Base-by-base conservation (phyloP, 2,113 vertebrate genomes). In the Anhinga rufa region DNA sequence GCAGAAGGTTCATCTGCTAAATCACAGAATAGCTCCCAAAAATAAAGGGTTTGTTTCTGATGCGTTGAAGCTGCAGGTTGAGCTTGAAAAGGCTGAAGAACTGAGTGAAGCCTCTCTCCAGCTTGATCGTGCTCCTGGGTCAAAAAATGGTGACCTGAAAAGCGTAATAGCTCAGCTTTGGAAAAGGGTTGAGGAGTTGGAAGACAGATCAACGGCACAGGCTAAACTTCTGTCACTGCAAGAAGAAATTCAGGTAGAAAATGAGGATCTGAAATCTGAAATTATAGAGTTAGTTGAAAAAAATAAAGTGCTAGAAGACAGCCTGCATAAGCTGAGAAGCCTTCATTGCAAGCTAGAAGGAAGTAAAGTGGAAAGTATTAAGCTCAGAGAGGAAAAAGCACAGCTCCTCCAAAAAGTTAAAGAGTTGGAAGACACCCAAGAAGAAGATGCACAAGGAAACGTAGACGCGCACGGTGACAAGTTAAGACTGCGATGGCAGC, bases 131-230 rank as follows among this genome's bases (percentile, higher is more conserved):
- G 48, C 78, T 52, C 87, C 96, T 2, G 76, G 83, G 28, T 64
- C 86, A n/a, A 44, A 84, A 86, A 98, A 97, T 0, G 18, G 97
- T 40, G 97, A 98, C 62, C 96, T 99, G 18, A 97, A 94, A 8
- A 92, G 97, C 3, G 84, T 98, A 18, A 95, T 98, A 44, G 65
- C 93, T 26, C 95, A 98, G 49, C 98, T 99, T 38, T 97, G 98
- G 89, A 95, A 98, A 72, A 98, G 95, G 78, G 90, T 97, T 0
- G 81, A 96, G 36, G 96, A 98, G n/a, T 71, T 98, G 4, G 97
- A 98, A 62, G 97, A 86, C 36, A 93, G 96, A 57, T 84, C 97
- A 15, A 64, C 44, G 31, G 88, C 86, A 8, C 98, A 93, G 36
- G 65, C 57, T 24, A 86, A 97, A 12, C 98, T 97, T 38, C 79